Evolutionary conservation across 1,140 invertebrate genomes (phyloP).

Genomic region (Calephelis nemesis): DNA sequence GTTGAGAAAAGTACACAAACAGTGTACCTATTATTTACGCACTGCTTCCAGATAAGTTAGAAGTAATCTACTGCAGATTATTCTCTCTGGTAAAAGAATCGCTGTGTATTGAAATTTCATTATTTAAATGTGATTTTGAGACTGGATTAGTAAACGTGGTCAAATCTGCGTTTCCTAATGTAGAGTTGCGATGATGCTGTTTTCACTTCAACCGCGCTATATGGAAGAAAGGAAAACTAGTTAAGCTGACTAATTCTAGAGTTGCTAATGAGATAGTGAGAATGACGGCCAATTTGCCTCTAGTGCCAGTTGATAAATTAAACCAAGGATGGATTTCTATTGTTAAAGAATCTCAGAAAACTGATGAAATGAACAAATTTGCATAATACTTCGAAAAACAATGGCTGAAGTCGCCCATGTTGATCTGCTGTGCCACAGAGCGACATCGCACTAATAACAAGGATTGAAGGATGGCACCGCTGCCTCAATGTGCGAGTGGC

Average conservation of each 20-base stretch:
- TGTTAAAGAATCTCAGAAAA: neutral
- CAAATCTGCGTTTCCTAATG: slow-evolving; percentile 1
- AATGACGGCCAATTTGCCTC: slow-evolving; percentile 11
- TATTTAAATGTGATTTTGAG: slow-evolving; percentile 6
- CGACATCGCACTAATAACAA: no score
- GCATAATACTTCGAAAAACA: slow-evolving; percentile 2
- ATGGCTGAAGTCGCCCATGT: neutral
- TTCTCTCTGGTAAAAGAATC: neutral
- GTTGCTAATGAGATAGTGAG: slow-evolving; percentile 10
- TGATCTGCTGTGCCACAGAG: no score
- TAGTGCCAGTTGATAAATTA: slow-evolving; percentile 3
- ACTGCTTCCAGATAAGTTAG: neutral
- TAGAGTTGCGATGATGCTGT: neutral
- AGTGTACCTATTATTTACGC: slow-evolving; percentile 7
- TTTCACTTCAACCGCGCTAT: neutral
- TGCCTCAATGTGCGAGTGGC: no score
- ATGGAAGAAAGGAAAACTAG: slow-evolving; percentile 6
- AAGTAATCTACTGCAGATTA: slow-evolving; percentile 5
- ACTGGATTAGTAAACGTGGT: slow-evolving; percentile 3
- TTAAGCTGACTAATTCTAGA: neutral
- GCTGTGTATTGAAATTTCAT: neutral
- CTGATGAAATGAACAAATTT: neutral
- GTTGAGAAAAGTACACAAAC: slow-evolving; percentile 1
- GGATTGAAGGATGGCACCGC: no score
- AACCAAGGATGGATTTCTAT: slow-evolving; percentile 6